Evolutionary conservation across 1,140 invertebrate genomes (phyloP).

Genomic region (Pseudomyrmex gracilis): DNA sequence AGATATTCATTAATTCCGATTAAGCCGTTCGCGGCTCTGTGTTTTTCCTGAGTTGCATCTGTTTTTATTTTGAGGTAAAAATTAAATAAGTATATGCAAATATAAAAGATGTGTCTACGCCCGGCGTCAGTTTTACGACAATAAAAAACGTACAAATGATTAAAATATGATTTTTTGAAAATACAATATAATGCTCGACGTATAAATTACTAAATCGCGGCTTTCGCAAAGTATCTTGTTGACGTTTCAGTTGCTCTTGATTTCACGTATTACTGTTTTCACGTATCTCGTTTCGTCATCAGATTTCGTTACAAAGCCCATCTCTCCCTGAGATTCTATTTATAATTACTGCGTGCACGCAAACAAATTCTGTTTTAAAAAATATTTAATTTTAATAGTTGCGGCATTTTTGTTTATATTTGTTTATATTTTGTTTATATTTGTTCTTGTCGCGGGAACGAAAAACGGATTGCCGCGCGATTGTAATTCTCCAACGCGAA

Average conservation of each 20-base stretch:
- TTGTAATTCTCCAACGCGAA: background rate
- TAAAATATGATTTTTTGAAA: too few species aligned
- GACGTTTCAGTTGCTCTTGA: background rate
- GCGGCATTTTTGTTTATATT: too few species aligned
- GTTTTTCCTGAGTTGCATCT: background rate
- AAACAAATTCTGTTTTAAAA: background rate
- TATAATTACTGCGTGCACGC: background rate
- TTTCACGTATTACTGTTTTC: background rate
- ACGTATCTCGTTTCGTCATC: too few species aligned
- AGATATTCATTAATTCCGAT: background rate
- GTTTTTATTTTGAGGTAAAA: background rate
- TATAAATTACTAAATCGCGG: background rate
- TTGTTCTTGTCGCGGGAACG: background rate
- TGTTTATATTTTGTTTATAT: background rate
- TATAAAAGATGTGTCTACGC: too few species aligned
- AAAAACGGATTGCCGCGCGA: background rate
- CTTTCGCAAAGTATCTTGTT: background rate
- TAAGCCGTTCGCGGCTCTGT: background rate
- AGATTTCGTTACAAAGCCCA: background rate
- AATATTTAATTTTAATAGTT: conserved; percentile 28
- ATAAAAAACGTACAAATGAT: too few species aligned
- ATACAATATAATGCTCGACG: too few species aligned
- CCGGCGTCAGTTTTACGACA: too few species aligned
- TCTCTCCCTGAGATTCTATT: background rate
- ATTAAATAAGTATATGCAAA: too few species aligned